Base-by-base conservation (phyloP, 2,888 invertebrate genomes). In the Drosophila anomalata region DNA sequence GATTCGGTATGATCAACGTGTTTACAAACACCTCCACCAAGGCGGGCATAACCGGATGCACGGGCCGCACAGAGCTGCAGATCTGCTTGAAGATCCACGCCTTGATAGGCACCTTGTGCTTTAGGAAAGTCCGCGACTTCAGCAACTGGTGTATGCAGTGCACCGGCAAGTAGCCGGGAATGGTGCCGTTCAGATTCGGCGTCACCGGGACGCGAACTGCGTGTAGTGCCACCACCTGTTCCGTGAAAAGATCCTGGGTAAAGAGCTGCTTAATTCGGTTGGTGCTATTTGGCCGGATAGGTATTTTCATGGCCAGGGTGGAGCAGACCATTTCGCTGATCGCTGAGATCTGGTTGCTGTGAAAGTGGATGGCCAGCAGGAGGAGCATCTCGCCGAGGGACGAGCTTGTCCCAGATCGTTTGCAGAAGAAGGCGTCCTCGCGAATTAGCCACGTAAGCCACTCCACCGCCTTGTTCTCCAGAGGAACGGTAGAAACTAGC, bases 151-250 rank as follows among this genome's bases (percentile, higher is more conserved):
- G 97, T 78, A 99, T 98, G 90, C 99, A 99, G 91, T 99, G 98
- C 14, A 99, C 96, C 0, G 99, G 98, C 57, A 99, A 92, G 91
- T 98, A 98, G 8, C 98, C 98, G 0, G 96, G 94, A 87, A 98
- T 96, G 80, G 95, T 95, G 39, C 97, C 97, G 92, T 95, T 98
- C 20, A 99, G 93, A 86, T 95, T 95, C 0, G 94, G 94, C 0
- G 99, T 99, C 0, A 99, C 98, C 0, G 98, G 97, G 0, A 99
- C 98, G 90, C 97, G 97, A 0, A 98, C 97, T 0, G 99, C 99
- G 92, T 98, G 98, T 0, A 97, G 95, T 3, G 99, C 97, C 0
- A 99, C 98, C 39, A 97, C 97, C 94, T 98, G 98, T 91, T 99
- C 99, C 0, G 98, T 98, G 90, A 99, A 99, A 76, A 99, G 96